Percentiles rank a stretch among this genome's conserved stretches.
These are phyloP conservation scores for Sylvicola cinctus DNA, from an alignment of 2,888 invertebrate genomes.

Conservation along the genomic window DNA sequence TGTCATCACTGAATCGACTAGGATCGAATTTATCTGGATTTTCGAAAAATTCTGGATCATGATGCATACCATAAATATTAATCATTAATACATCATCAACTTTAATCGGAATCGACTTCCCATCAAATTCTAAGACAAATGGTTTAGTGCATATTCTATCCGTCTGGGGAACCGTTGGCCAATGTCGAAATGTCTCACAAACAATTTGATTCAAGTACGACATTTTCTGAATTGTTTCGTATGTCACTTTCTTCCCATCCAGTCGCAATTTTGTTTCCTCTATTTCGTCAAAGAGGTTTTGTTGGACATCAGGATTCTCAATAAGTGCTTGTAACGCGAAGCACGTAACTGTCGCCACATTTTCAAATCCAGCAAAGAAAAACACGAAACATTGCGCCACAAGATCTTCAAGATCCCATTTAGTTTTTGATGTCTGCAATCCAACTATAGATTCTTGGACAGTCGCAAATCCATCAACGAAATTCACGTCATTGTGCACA, in stretches of 20 bases:
- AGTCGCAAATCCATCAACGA: slow-evolving; percentile 18
- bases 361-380: too few relatives aligned
- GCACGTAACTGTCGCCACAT: too few relatives aligned
- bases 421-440: not conserved
- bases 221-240: slow-evolving; percentile 31
- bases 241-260: slow-evolving; percentile 25
- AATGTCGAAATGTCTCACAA: slow-evolving; percentile 3
- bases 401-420: too few relatives aligned
- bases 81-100: not conserved
- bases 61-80: not conserved
- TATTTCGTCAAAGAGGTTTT: slow-evolving; percentile 27
- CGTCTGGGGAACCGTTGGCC: slow-evolving; percentile 1
- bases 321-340: slow-evolving; percentile 24
- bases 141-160: slow-evolving; percentile 1
- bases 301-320: slow-evolving; percentile 29
- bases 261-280: slow-evolving; percentile 19
- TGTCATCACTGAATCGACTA: slow-evolving; percentile 14
- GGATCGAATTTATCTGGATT: slow-evolving; percentile 14
- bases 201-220: slow-evolving; percentile 35
- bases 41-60: not conserved
- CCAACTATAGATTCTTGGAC: slow-evolving; percentile 25
- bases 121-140: not conserved
- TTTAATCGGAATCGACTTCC: not conserved
- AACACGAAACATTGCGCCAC: too few relatives aligned
- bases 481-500: not conserved